phyloP scores from a whole-genome alignment of 2,113 vertebrate genomes.

The Triplophysa tibetana region DNA sequence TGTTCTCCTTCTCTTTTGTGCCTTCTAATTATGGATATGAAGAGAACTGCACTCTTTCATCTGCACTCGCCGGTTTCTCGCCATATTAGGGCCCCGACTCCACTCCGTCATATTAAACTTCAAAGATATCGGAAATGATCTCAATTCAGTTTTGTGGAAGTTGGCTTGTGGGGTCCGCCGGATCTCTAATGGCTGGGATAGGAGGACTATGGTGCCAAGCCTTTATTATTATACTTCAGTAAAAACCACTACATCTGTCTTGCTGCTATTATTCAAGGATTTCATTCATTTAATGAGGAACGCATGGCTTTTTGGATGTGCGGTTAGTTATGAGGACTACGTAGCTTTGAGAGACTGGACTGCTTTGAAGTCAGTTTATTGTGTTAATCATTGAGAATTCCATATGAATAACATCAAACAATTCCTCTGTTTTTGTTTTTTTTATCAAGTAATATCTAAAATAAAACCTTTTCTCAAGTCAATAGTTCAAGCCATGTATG shows the following conservation, averaged over 20 bases:
- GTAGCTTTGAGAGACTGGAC: background rate
- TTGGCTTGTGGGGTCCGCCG: slow-evolving; percentile 1
- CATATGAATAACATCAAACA: background rate
- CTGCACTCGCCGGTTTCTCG: slow-evolving; percentile 14
- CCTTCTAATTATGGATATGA: slow-evolving; percentile 46
- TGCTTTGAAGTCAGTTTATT: background rate
- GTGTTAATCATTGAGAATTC: background rate
- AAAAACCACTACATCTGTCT: background rate
- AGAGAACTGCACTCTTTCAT: slow-evolving; percentile 43
- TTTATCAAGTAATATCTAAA: too few relatives aligned
- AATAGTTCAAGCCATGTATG: too few relatives aligned
- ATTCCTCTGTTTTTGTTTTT: too few relatives aligned
- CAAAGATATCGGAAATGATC: slow-evolving; percentile 38
- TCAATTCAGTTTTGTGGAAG: slow-evolving; percentile 29
- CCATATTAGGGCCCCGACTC: slow-evolving; percentile 24
- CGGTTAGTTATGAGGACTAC: background rate
- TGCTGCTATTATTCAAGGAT: background rate
- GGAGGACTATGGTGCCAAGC: background rate
- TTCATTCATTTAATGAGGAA: background rate
- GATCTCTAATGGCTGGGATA: slow-evolving; percentile 24
- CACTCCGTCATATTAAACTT: slow-evolving; percentile 33
- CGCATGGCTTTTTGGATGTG: background rate
- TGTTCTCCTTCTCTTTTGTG: slow-evolving; percentile 49
- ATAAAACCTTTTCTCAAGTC: too few relatives aligned
- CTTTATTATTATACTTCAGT: slow-evolving; percentile 32